phyloP scores from a whole-genome alignment of 2,113 vertebrate genomes.

The Narcine bancroftii region DNA sequence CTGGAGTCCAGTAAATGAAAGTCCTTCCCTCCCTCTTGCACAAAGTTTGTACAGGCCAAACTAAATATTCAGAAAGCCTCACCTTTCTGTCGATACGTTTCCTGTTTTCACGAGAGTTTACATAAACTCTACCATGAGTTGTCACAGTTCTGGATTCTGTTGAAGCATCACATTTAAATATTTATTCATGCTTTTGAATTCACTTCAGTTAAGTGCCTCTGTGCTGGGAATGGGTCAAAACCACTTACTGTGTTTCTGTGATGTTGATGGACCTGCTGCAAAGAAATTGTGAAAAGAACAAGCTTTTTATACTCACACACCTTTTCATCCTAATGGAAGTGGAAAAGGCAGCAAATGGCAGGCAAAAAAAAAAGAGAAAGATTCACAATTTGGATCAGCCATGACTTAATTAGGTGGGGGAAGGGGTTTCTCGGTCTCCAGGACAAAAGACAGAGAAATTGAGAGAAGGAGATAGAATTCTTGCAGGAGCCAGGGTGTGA shows the following conservation, averaged over 20 bases:
- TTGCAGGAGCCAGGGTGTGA: too few species aligned
- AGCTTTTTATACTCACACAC: neutral
- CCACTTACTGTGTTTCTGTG: neutral
- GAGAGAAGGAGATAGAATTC: neutral
- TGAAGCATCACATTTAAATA: constrained; percentile 20
- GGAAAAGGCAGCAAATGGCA: neutral
- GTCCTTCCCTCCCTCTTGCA: too few species aligned
- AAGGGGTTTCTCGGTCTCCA: neutral
- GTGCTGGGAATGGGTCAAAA: neutral
- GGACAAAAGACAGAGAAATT: neutral
- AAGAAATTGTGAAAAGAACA: neutral
- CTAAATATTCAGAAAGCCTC: constrained; percentile 3
- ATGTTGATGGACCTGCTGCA: neutral
- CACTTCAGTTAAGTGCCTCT: neutral
- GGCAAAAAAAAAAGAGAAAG: too few species aligned
- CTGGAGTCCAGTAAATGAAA: too few species aligned
- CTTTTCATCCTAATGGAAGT: neutral
- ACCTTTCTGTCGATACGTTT: neutral
- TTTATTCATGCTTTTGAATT: constrained; percentile 12
- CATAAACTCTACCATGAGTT: neutral
- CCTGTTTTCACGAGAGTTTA: neutral
- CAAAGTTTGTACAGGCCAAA: too few species aligned
- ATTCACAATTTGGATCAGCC: too few species aligned
- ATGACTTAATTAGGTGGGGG: neutral
- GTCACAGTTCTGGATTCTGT: neutral